Evolutionary conservation across 2,113 vertebrate genomes (phyloP), one percentile per base, ranked within the genome.

Genomic region (Myotis yumanensis): DNA sequence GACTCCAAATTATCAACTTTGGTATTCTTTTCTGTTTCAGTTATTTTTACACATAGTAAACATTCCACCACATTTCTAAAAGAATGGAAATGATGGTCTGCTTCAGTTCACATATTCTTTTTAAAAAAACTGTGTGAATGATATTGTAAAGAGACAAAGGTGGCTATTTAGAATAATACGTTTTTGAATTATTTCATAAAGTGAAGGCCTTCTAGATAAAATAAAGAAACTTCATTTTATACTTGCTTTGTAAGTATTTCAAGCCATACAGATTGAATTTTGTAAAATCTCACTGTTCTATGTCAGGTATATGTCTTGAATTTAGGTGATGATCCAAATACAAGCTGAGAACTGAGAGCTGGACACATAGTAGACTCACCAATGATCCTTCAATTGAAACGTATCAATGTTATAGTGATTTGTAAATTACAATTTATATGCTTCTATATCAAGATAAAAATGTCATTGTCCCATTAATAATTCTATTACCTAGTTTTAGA

Each of bases 401-500:
- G 18, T 10, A 88, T 30, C 71, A 88, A 43, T 85, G 35, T 25
- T 75, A 62, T 54, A 75, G 11, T 51, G 28, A 91, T 57, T 79
- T 91, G 23, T 93, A 75, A 86, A 35, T 93, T 89, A 7, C 35
- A 76, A 5, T 71, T 90, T 84, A 88, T 84, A 62, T 81, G 69
- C 20, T 80, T 91, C 48, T 62, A 6, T 64, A 51, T 20, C 43
- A 40, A 80, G 28, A 86, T 72, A 62, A 86, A 90, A 77, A n/a
- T 62, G 32, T 77, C 25, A 76, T 80, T 7, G 52, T 32, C 82
- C 16, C 17, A 83, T 17, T 71, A 79, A 79, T 81, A 68, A 68
- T 90, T 72, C 68, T 80, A 43, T 79, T 91, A 73, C 57, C 7
- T 90, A 86, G 28, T 90, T 96, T 94, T 86, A 94, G 48, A 43